Percentiles rank a stretch among this genome's conserved stretches.
Evolutionary conservation across 1,140 invertebrate species (phyloP).

Genomic region (Hermetia illucens): DNA sequence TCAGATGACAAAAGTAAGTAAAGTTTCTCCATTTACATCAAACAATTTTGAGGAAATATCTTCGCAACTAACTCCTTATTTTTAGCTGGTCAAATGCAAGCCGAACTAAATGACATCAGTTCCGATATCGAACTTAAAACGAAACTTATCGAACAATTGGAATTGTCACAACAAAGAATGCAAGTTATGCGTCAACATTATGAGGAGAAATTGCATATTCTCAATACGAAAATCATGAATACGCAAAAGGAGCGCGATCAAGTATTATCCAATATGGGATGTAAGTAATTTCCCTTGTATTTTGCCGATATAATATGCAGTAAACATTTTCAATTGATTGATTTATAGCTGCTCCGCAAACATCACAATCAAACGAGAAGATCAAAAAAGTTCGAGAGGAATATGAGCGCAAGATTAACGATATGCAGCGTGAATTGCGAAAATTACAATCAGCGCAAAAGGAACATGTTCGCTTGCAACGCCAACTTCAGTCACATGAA

Average conservation of each 20-base stretch:
- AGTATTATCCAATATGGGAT: slow-evolving; percentile 47
- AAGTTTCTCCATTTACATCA: slow-evolving; percentile 2
- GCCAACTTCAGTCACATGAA: slow-evolving; percentile 70
- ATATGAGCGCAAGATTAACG: slow-evolving; percentile 73
- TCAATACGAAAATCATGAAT: slow-evolving; percentile 75
- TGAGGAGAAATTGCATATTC: slow-evolving; percentile 80
- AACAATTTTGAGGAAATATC: slow-evolving; percentile 6
- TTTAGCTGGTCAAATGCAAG: slow-evolving; percentile 31
- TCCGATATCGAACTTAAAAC: slow-evolving; percentile 87
- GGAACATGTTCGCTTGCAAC: slow-evolving; percentile 73
- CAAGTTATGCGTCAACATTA: slow-evolving; percentile 79
- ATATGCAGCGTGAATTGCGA: slow-evolving; percentile 78
- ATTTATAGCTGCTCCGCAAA: slow-evolving; percentile 1
- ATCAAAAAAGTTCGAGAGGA: slow-evolving; percentile 77
- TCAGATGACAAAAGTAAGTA: slow-evolving; percentile 33
- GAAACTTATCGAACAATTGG: slow-evolving; percentile 84
- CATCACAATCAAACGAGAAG: slow-evolving; percentile 50
- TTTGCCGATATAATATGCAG: not conserved
- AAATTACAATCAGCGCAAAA: slow-evolving; percentile 77
- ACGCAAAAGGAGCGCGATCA: slow-evolving; percentile 90
- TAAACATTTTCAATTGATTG: slow-evolving; percentile 1
- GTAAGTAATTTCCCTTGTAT: not conserved
- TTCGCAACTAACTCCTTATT: slow-evolving; percentile 7
- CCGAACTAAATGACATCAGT: slow-evolving; percentile 68
- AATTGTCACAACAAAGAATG: slow-evolving; percentile 70